Conservation (phyloP, 2,797 vertebrate genomes). For the Aulostomus chinensis region DNA sequence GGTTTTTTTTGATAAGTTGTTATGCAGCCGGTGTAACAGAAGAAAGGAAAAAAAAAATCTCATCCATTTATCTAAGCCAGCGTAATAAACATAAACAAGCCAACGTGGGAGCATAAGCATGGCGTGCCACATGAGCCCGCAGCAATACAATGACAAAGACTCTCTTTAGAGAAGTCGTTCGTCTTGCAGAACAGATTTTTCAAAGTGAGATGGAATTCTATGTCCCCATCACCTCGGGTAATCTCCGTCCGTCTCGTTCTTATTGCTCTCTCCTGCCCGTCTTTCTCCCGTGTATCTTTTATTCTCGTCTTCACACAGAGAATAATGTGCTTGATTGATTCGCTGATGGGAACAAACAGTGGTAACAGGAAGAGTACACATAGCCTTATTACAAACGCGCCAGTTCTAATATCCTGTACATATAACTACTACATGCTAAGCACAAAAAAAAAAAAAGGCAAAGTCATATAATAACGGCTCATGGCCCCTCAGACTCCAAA, state of each 20-base stretch:
- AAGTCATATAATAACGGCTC: no score
- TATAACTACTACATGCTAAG: no score
- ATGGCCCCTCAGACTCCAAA: no score
- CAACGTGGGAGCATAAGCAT: constrained; percentile 28
- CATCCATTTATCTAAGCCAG: constrained; percentile 7
- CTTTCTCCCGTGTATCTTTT: constrained; percentile 5
- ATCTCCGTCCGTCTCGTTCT: constrained; percentile 24
- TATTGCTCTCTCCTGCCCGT: constrained; percentile 7
- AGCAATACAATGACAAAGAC: constrained; percentile 47
- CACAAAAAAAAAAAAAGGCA: no score
- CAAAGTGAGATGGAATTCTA: constrained; percentile 47
- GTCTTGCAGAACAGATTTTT: constrained; percentile 40
- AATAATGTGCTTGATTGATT: constrained; percentile 26
- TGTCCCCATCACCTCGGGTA: constrained; percentile 46
- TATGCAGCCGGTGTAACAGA: constrained; percentile 20
- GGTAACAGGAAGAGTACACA: no score
- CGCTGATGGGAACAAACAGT: constrained; percentile 41
- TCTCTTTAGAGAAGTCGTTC: constrained; percentile 54
- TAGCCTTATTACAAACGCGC: no score
- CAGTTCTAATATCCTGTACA: no score
- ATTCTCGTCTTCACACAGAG: constrained; percentile 7
- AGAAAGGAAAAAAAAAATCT: constrained; percentile 39
- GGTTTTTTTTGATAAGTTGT: background rate
- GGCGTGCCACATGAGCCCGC: constrained; percentile 18
- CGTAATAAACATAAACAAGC: constrained; percentile 58